Evolutionary conservation across 2,888 invertebrate genomes (phyloP).

Genomic region (Danaus chrysippus): DNA sequence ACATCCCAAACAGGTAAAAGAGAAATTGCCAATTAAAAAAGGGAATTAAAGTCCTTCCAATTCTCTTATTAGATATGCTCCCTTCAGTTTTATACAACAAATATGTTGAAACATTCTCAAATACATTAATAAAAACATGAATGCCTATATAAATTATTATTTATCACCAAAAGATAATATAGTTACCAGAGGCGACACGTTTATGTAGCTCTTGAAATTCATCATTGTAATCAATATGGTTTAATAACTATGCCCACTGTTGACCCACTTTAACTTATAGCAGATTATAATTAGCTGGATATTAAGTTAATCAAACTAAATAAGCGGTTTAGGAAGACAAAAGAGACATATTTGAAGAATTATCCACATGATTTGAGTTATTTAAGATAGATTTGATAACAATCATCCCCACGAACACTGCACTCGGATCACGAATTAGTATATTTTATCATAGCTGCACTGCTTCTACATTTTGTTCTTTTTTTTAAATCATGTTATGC

Average conservation of each 20-base stretch:
- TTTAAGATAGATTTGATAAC: conserved; percentile 58
- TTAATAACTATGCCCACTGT: conserved; percentile 44
- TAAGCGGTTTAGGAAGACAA: conserved; percentile 38
- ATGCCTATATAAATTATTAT: background rate
- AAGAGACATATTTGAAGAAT: conserved; percentile 44
- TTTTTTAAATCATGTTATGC: background rate
- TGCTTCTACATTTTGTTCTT: conserved; percentile 2
- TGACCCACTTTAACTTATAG: conserved; percentile 57
- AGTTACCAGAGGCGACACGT: conserved; percentile 64
- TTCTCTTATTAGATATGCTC: too few species aligned
- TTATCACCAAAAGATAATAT: conserved; percentile 29
- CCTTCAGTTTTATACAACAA: too few species aligned
- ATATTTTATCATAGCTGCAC: conserved; percentile 16
- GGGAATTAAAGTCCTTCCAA: too few species aligned
- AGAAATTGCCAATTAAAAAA: too few species aligned
- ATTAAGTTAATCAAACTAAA: conserved; percentile 34
- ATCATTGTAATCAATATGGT: conserved; percentile 66
- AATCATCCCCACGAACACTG: conserved; percentile 56
- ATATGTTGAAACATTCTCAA: too few species aligned
- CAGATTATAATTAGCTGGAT: conserved; percentile 33
- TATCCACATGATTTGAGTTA: conserved; percentile 61
- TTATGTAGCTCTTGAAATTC: conserved; percentile 79
- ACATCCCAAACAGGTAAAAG: too few species aligned
- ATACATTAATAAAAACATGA: too few species aligned
- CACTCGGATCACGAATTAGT: conserved; percentile 39